Evolutionary conservation across 2,797 vertebrate species (phyloP).

Genomic region (Sebastes vulpes): DNA sequence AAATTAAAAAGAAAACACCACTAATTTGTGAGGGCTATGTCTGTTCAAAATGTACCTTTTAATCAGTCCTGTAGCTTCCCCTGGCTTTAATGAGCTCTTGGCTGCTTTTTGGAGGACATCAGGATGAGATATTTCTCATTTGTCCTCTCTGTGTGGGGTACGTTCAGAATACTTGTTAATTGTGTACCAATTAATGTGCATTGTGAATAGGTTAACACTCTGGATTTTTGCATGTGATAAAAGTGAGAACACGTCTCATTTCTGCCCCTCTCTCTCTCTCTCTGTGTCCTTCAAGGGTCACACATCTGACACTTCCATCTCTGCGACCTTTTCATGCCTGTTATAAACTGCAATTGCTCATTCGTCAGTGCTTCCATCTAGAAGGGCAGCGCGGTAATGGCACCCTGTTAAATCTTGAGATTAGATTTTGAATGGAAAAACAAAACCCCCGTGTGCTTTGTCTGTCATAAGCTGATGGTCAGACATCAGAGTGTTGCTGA

Average conservation of each 20-base stretch:
- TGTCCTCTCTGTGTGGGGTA: slow-evolving; percentile 17
- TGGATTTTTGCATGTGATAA: slow-evolving; percentile 11
- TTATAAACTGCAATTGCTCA: slow-evolving; percentile 71
- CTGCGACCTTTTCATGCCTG: slow-evolving; percentile 71
- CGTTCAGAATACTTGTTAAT: slow-evolving; percentile 3
- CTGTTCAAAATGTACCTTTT: neutral
- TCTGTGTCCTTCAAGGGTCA: slow-evolving; percentile 62
- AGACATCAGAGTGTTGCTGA: slow-evolving; percentile 22
- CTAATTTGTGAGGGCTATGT: no score
- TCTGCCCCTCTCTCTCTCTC: slow-evolving; percentile 1
- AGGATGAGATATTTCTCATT: slow-evolving; percentile 40
- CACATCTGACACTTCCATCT: slow-evolving; percentile 38
- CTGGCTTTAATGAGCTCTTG: neutral
- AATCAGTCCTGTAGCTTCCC: neutral
- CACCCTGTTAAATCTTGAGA: slow-evolving; percentile 66
- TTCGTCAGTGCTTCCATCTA: slow-evolving; percentile 56
- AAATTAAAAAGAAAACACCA: no score
- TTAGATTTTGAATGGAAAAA: slow-evolving; percentile 66
- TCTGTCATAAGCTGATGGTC: slow-evolving; percentile 23
- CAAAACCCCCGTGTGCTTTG: slow-evolving; percentile 33
- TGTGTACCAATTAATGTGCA: neutral
- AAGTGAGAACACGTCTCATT: slow-evolving; percentile 13
- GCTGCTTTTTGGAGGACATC: slow-evolving; percentile 1
- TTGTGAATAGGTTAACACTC: neutral
- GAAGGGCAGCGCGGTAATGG: slow-evolving; percentile 64